A percentile compares a stretch with the other conserved stretches of the same genome.
Conservation (phyloP, 2,113 vertebrate genomes). For the Enhydra lutris region DNA sequence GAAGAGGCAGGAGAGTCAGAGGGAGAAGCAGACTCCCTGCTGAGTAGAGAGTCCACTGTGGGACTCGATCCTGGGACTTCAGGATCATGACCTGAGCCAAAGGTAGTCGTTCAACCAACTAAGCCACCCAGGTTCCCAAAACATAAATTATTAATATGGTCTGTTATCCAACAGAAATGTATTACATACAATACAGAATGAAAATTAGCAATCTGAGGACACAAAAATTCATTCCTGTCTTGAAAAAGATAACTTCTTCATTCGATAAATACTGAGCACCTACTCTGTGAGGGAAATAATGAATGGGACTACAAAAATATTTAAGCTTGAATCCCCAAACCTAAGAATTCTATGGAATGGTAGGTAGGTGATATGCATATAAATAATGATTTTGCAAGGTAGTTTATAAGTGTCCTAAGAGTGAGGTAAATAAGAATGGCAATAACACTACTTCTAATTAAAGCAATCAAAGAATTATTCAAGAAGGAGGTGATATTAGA, state of each 20-base stretch:
- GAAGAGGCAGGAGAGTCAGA: no score
- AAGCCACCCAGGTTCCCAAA: background rate
- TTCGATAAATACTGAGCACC: background rate
- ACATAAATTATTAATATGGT: background rate
- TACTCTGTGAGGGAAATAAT: background rate
- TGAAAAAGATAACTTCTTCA: background rate
- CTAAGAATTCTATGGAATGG: background rate
- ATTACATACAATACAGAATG: background rate
- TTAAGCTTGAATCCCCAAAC: background rate
- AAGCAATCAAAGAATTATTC: background rate
- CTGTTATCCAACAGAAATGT: background rate
- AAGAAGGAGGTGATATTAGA: background rate
- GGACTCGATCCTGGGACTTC: no score
- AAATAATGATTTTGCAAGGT: background rate
- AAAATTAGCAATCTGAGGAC: background rate
- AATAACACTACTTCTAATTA: background rate
- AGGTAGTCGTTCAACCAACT: no score
- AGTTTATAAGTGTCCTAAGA: background rate
- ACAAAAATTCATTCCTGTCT: background rate
- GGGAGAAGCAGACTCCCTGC: no score
- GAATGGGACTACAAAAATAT: background rate
- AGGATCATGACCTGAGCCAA: no score
- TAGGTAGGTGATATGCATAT: background rate
- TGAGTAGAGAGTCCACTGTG: no score
- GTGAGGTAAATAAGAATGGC: background rate